Evolutionary conservation across 2,797 vertebrate species (phyloP).

Genomic region (Diceros bicornis): DNA sequence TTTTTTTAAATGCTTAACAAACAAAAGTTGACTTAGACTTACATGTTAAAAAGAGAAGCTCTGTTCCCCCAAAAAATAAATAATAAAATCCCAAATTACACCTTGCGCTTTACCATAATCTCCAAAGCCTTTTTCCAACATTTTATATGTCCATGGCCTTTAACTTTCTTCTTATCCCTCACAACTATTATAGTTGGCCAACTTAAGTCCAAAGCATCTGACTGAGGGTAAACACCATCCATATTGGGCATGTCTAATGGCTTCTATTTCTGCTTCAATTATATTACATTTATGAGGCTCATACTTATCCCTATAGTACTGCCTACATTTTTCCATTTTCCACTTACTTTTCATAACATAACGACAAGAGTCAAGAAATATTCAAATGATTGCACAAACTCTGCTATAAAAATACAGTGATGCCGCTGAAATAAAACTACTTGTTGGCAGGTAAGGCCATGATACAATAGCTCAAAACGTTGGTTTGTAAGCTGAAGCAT

Average conservation of each 20-base stretch:
- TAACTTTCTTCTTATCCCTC: neutral
- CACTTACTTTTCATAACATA: slow-evolving; percentile 55
- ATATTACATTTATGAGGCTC: neutral
- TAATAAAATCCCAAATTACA: slow-evolving; percentile 51
- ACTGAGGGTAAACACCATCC: neutral
- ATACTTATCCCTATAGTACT: slow-evolving; percentile 4
- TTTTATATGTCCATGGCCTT: slow-evolving; percentile 18
- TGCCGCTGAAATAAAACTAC: slow-evolving; percentile 48
- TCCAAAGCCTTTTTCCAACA: neutral
- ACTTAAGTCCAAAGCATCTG: neutral
- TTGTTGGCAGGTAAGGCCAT: neutral
- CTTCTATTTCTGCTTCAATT: slow-evolving; percentile 38
- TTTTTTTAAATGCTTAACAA: slow-evolving; percentile 20
- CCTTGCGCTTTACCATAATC: slow-evolving; percentile 41
- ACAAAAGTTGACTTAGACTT: slow-evolving; percentile 35
- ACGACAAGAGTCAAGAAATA: slow-evolving; percentile 42
- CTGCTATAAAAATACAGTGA: neutral
- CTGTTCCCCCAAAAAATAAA: slow-evolving; percentile 49
- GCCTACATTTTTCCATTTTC: slow-evolving; percentile 1
- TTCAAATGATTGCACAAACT: neutral
- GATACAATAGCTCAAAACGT: neutral
- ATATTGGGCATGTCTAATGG: neutral
- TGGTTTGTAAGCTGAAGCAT: slow-evolving; percentile 22
- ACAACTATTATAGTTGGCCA: neutral
- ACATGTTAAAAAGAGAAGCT: slow-evolving; percentile 38